Base-by-base conservation (phyloP, 64 coral and sea anemone species). In the Acropora yongei region DNA sequence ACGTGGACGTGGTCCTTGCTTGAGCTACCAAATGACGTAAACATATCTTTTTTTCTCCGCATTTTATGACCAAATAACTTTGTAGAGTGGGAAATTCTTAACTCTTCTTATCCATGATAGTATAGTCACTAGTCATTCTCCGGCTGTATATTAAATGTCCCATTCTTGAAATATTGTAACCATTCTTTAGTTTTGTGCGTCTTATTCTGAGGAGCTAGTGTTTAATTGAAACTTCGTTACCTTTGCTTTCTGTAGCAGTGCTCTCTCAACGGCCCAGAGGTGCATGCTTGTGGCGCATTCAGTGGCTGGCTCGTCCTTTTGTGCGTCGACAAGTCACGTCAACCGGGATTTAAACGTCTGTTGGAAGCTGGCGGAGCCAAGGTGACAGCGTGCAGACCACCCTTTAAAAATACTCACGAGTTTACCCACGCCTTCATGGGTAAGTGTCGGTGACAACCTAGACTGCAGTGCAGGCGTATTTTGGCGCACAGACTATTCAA, bases 361-460 rank as follows among this genome's bases (percentile, higher is more conserved):
- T 67, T 99, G 16, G 91, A 99, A 76, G 88, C 97, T 40, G 97
- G 97, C n/a, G 97, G 97, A 76, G 97, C 91, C 57, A 88, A 93
- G 63, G 97, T 98, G 9, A 63, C 88, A 7, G 91, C 88, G 8
- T 82, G 74, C 42, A 78, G 86, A 30, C 94, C 97, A 5, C 97
- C 97, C 18, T 98, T 95, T 60, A 88, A 75, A 41, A 90, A 89
- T 44, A 93, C 83, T 41, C 72, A 77, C 18, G 86, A 85, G 53
- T 91, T 89, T 6, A 89, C 93, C 1, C 97, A 98, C 58, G 97
- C 97, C 17, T 98, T 98, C 73, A 78, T 98, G 43, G 94, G 97
- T 98, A 85, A 81, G 97, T 89, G 65, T 16, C 12, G 61, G 82
- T 46, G 19, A 17, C 47, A 19, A 16, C 2, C 6, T 3, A 3